phyloP scores from a whole-genome alignment of 1,140 invertebrate genomes.

The Plodia interpunctella region DNA sequence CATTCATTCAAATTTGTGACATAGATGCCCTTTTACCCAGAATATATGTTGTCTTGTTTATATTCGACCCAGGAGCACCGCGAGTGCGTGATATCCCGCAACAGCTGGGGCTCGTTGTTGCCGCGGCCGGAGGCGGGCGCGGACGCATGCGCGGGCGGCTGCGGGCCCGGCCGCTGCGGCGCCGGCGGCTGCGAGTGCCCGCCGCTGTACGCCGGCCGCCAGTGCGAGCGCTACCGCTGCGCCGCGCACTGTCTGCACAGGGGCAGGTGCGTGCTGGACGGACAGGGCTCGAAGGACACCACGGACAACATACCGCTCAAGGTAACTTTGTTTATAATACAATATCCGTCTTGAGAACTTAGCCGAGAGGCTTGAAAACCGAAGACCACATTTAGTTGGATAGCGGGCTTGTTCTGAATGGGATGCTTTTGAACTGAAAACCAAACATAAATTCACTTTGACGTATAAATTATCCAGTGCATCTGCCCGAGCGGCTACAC shows the following conservation, averaged over 20 bases:
- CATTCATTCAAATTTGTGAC: too few relatives aligned
- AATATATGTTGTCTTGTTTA: too few relatives aligned
- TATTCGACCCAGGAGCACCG: slow-evolving; percentile 20
- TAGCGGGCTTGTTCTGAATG: too few relatives aligned
- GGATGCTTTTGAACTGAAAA: too few relatives aligned
- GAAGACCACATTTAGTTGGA: too few relatives aligned
- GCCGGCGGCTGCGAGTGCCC: slow-evolving; percentile 76
- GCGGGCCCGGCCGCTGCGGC: slow-evolving; percentile 63
- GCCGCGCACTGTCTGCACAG: slow-evolving; percentile 80
- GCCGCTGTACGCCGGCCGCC: slow-evolving; percentile 76
- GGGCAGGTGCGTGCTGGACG: slow-evolving; percentile 74
- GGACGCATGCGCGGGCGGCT: slow-evolving; percentile 32
- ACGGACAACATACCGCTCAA: too few relatives aligned
- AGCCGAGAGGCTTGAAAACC: too few relatives aligned
- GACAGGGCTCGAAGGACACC: too few relatives aligned
- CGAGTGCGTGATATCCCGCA: slow-evolving; percentile 29
- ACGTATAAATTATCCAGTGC: slow-evolving; percentile 60
- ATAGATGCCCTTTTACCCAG: too few relatives aligned
- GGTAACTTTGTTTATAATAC: too few relatives aligned
- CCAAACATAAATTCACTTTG: not conserved
- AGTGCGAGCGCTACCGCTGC: slow-evolving; percentile 81
- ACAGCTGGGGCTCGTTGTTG: not conserved
- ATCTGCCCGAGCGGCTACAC: slow-evolving; percentile 81
- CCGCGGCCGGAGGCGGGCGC: slow-evolving; percentile 21
- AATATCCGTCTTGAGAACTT: too few relatives aligned